Evolutionary conservation across 2,888 invertebrate species (phyloP), one percentile per base, ranked within the genome.

Genomic region (Heliconius erato): DNA sequence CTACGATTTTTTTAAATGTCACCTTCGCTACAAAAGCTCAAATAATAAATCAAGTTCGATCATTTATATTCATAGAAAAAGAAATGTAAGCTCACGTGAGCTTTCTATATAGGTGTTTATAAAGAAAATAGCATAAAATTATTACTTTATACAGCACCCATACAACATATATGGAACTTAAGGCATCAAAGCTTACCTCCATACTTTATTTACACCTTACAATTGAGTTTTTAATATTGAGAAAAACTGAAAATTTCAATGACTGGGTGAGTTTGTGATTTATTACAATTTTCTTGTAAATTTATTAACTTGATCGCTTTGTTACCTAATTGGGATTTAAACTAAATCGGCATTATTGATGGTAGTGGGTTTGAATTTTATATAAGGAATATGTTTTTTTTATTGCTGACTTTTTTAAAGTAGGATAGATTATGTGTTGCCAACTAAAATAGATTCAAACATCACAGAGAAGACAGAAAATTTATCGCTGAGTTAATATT

Each of bases 31-130:
- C 23, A 71, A 59, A 81, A 77, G 23, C 77, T 44, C 23, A 67
- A 23, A 32, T 49, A 23, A 68, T 69, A 76, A 35, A 77, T 59
- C 67, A 26, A 59, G 26, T 28, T 26, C 28, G 12, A 40, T 28
- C 49, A 77, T 63, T 69, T 69, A 69, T 40, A 81, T 69, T 71
- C 40, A 7, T n/a, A 71, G 44, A 71, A 59, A 76, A 71, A 81
- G 49, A 77, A 63, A 65, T 71, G 63, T 44, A 71, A 81, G 69
- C 71, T 59, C 40, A 44, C 44, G 49, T 63, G 19, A 77, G 77
- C 77, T 76, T 77, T 78, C 79, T 65, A 40, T 23, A 77, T 16
- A 69, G 35, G 59, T 69, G 44, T 49, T 81, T 26, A 71, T 81
- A 44, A 44, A 69, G 32, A 69, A 40, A 77, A 77, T 77, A 26